Base-by-base conservation (phyloP, 2,888 invertebrate species). In the Calameuta idolon region DNA sequence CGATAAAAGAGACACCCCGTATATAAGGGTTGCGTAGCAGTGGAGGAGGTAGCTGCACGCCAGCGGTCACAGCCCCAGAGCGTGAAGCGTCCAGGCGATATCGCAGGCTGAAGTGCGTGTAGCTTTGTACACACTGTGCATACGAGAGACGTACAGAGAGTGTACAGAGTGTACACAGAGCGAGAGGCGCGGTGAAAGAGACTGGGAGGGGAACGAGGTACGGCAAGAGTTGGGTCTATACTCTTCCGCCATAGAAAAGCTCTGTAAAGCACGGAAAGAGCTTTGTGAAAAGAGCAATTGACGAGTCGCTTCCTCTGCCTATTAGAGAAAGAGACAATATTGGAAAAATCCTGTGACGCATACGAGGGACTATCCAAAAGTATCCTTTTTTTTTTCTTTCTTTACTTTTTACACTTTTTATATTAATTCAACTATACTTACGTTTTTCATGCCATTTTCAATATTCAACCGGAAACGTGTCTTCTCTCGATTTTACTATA, bases 241-340 rank as follows among this genome's bases (percentile, higher is more conserved):
- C 75, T 69, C 73, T 34, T 80, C 77, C 80, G 74, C 80, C 73
- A 76, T 77, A 77, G 82, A 78, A 82, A 81, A 83, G 83, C 81
- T 79, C 77, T 80, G 85, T 79, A 81, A 81, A 83, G 83, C 79
- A 68, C 69, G 77, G 80, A 79, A 77, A 82, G 79, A 83, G 85
- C 85, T 88, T 86, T 86, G 87, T 85, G 85, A 85, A 90, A 88
- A 87, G 84, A 81, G 85, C 87, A 87, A 87, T 88, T 88, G 86
- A 88, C 87, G 84, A 85, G 86, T 81, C 55, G 55, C 55, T 55
- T 23, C 55, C 55, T 55, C 85, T 85, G 82, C 83, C 85, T 85
- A 87, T 86, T 83, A 85, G 82, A 82, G 80, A 82, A 83, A 83
- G 84, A 86, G 84, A 85, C 83, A 87, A 85, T 87, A 83, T 85